A percentile compares a stretch with the other conserved stretches of the same genome.
Conservation (phyloP, 2,113 vertebrate genomes). For the Plecotus auritus region DNA sequence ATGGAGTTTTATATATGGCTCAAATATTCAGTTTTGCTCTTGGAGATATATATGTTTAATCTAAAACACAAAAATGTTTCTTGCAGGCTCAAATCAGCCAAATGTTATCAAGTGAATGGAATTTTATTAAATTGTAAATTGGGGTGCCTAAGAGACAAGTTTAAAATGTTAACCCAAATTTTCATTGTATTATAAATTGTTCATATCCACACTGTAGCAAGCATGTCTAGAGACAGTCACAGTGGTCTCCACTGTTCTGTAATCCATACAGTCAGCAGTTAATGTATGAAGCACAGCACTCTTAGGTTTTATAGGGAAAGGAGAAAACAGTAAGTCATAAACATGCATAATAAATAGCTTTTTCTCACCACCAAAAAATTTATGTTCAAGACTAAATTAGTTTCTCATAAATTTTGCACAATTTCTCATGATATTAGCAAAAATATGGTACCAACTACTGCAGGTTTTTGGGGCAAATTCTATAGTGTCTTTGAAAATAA, state of each 20-base stretch:
- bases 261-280: conserved; percentile 63
- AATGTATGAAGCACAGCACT: conserved; percentile 45
- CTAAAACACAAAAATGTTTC: background rate
- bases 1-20: background rate
- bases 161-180: conserved; percentile 42
- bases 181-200: conserved; percentile 62
- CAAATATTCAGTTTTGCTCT: background rate
- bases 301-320: conserved; percentile 66
- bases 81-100: background rate
- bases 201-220: conserved; percentile 31
- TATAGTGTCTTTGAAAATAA: conserved; percentile 35
- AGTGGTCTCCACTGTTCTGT: conserved; percentile 53
- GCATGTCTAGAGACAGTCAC: conserved; percentile 47
- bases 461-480: conserved; percentile 35
- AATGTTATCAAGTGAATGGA: background rate
- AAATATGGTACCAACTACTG: conserved; percentile 46
- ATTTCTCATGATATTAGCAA: conserved; percentile 72
- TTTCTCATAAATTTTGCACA: conserved; percentile 80
- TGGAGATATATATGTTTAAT: background rate
- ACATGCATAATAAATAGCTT: conserved; percentile 70
- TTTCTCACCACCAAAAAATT: conserved; percentile 65
- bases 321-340: conserved; percentile 66
- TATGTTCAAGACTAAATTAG: conserved; percentile 78
- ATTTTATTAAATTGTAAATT: background rate
- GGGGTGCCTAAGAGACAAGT: background rate